These are phyloP conservation scores for Diadema setosum DNA, from an alignment of 35 echinoderm and acorn worm species.

Conservation along the genomic window DNA sequence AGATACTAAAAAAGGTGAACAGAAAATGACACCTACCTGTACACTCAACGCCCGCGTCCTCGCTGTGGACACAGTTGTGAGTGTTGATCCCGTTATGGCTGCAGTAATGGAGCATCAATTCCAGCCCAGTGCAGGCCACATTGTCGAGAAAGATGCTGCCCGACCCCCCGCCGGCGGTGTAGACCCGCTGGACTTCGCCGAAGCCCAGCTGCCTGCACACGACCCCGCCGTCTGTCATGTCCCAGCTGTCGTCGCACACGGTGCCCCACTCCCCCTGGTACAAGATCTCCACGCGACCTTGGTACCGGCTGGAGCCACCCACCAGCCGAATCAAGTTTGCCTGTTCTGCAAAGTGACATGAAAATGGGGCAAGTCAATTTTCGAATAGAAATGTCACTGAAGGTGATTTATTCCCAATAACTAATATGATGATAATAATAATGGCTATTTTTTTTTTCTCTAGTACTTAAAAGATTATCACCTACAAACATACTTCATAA, in stretches of 20 bases:
- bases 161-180: not conserved
- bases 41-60: slow-evolving; percentile 53
- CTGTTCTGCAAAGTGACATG: not conserved
- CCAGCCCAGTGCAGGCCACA: slow-evolving; percentile 34
- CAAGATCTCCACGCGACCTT: slow-evolving; percentile 12
- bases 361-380: too few species aligned
- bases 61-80: slow-evolving; percentile 53
- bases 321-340: slow-evolving; percentile 2
- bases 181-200: not conserved
- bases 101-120: slow-evolving; percentile 19
- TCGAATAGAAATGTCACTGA: too few species aligned
- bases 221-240: slow-evolving; percentile 25
- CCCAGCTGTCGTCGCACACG: slow-evolving; percentile 35
- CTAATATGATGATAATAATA: too few species aligned
- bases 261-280: slow-evolving; percentile 11
- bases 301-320: not conserved
- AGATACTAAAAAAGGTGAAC: not conserved
- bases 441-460: too few species aligned
- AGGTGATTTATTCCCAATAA: too few species aligned
- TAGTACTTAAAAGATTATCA: too few species aligned
- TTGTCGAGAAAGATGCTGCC: slow-evolving; percentile 38
- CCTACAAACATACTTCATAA: too few species aligned
- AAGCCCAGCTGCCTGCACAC: slow-evolving; percentile 30
- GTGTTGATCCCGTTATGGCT: not conserved
- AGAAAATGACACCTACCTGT: not conserved